phyloP scores from a whole-genome alignment of 2,797 vertebrate species.

The Ibycter americanus region DNA sequence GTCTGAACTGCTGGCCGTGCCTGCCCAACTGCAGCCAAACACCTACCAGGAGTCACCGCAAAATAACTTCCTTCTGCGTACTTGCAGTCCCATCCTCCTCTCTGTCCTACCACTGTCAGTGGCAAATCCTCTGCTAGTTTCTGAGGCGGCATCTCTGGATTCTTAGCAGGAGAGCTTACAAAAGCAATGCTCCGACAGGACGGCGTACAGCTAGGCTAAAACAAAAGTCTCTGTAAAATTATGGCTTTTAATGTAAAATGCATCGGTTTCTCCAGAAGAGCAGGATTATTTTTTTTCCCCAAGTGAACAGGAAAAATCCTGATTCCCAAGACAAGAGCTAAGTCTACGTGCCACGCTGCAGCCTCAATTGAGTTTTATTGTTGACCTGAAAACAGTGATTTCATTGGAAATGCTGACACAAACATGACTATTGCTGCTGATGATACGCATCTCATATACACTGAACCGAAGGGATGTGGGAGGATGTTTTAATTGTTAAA shows the following conservation, averaged over 20 bases:
- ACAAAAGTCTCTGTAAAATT: background rate
- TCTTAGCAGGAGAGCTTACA: background rate
- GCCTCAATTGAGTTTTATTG: constrained; percentile 36
- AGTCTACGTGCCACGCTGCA: background rate
- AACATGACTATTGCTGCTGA: constrained; percentile 58
- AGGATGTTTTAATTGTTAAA: constrained; percentile 55
- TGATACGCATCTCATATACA: constrained; percentile 33
- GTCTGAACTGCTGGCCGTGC: background rate
- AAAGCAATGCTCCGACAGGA: background rate
- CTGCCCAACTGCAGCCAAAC: background rate
- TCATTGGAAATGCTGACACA: constrained; percentile 65
- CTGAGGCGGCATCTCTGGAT: background rate
- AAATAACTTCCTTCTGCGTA: background rate
- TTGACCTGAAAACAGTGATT: constrained; percentile 66
- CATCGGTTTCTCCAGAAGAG: background rate
- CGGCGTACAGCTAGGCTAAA: background rate
- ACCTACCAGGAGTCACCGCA: background rate
- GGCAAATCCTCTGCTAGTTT: background rate
- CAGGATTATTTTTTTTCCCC: background rate
- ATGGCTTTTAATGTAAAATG: background rate
- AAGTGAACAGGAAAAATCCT: constrained; percentile 20
- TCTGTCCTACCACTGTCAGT: background rate
- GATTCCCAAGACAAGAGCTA: background rate
- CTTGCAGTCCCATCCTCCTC: background rate
- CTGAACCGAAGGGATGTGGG: constrained; percentile 26